Base-by-base conservation (phyloP, 2,797 vertebrate genomes). In the Psittacula echo region DNA sequence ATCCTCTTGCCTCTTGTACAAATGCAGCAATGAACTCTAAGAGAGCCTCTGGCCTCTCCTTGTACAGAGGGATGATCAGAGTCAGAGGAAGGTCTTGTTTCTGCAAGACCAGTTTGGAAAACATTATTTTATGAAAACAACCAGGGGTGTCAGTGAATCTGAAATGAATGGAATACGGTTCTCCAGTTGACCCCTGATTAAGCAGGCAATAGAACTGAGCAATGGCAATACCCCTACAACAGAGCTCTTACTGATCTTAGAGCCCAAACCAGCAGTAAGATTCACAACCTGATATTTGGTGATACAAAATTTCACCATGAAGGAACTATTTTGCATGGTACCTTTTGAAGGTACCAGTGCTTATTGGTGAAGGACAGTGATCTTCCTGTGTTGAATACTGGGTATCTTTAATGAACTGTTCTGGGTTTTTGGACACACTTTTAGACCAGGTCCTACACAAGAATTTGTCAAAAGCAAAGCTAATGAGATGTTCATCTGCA, bases 1-100 rank as follows among this genome's bases (percentile, higher is more conserved):
- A 53, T 41, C 4, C 6, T 13, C 0, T 0, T 20, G 13, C 3
- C 4, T 45, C 11, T 58, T 1, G 1, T 0, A 79, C 34, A 48
- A 48, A 37, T 18, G 7, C 29, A 39, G 8, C 15, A 41, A 7
- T 8, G 19, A 26, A 23, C 5, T 45, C 26, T 64, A 11, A 70
- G 11, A 62, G 8, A 47, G 2, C 6, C 13, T 32, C 50, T 44
- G 29, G 4, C 22, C 44, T 82, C 6, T 45, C 22, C 12, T 82
- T 13, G 9, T 44, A 29, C 4, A 26, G 51, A 34, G 7, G 7
- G 8, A 29, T 5, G 27, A 37, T 29, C 56, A 76, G 68, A 76
- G 34, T 26, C n/a, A 50, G 47, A 48, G 5, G 11, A 74, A 70
- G 23, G 11, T 22, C 50, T 80, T 1, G 0, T 34, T 45, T 65